Evolutionary conservation across 2,888 invertebrate species (phyloP), one percentile per base, ranked within the genome.

Genomic region (Sarcophaga variegata): DNA sequence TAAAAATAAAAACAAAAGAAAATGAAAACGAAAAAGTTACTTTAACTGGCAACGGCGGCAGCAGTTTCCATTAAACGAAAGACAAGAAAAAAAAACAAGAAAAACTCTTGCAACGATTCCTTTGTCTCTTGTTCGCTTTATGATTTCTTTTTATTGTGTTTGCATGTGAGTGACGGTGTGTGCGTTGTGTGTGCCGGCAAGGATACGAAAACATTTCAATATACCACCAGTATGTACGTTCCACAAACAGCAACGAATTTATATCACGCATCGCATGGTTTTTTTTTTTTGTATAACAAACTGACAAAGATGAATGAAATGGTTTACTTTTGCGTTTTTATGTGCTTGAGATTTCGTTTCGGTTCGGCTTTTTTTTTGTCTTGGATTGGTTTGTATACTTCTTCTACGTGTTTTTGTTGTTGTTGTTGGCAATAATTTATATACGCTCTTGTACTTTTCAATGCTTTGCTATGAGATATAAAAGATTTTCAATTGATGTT

Each of bases 291-390:
- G 78, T 45, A 63, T 27, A 60, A 47, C 54, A 71, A 20, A 14
- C 66, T 81, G 84, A 87, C 87, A 78, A 62, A 87, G 81, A 87
- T 77, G 70, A 81, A 87, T 77, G 69, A 78, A 37, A 76, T 66
- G 66, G 62, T 78, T 86, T 71, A 47, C n/a, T 8, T 77, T 63
- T 71, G 67, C n/a, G 22, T 59, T 71, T 82, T 78, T 81, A 49
- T 62, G 22, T 70, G 60, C 83, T 49, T 72, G 77, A 22, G 22
- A 22, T 22, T 22, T 22, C 22, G 22, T 22, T 22, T 22, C 37
- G 47, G 64, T 83, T 74, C 37, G 25, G 45, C 54, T 25, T 47
- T 60, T 22, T 54, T 22, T 54, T 72, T 69, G 63, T 81, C 37
- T 37, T 14, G 63, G 25, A 17, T 76, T 83, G 37, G 1, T 37